phyloP scores from a whole-genome alignment of 2,888 invertebrate genomes.

The Polymixis flavicincta region DNA sequence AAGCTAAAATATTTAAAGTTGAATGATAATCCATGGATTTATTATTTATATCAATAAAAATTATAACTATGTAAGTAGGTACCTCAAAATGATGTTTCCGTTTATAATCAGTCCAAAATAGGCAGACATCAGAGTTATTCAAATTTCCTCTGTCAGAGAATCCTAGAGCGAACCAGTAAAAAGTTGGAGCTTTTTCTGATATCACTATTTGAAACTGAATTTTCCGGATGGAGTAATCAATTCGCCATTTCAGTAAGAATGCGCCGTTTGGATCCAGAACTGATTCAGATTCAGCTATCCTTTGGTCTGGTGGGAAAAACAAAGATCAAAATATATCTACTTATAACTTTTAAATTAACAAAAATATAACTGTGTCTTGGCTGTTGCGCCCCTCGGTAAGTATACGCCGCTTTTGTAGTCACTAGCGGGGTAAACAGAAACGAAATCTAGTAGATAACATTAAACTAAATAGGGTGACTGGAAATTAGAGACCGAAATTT shows the following conservation, averaged over 20 bases:
- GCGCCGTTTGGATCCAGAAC: conserved; percentile 85
- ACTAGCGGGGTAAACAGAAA: background rate
- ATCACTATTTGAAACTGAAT: conserved; percentile 89
- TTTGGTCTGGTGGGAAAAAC: conserved; percentile 66
- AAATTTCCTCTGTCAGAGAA: conserved; percentile 95
- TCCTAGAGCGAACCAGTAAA: conserved; percentile 95
- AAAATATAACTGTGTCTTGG: background rate
- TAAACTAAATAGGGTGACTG: too few relatives aligned
- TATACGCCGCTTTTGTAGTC: too few relatives aligned
- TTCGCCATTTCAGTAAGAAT: conserved; percentile 83
- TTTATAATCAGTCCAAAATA: conserved; percentile 94
- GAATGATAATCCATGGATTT: background rate
- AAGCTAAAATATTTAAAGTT: background rate
- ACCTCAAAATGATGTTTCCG: conserved; percentile 89
- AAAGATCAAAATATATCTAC: background rate
- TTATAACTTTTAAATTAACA: background rate
- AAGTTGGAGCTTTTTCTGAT: conserved; percentile 83
- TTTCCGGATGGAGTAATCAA: conserved; percentile 79
- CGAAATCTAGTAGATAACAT: background rate
- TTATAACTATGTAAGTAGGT: conserved; percentile 20
- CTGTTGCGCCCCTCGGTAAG: background rate
- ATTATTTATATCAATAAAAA: background rate
- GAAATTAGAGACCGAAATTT: too few relatives aligned
- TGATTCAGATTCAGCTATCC: conserved; percentile 82
- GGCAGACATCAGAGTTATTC: conserved; percentile 94